These are phyloP conservation scores for Muscicapa comitata DNA, from an alignment of 2,797 vertebrate genomes.

Conservation along the genomic window DNA sequence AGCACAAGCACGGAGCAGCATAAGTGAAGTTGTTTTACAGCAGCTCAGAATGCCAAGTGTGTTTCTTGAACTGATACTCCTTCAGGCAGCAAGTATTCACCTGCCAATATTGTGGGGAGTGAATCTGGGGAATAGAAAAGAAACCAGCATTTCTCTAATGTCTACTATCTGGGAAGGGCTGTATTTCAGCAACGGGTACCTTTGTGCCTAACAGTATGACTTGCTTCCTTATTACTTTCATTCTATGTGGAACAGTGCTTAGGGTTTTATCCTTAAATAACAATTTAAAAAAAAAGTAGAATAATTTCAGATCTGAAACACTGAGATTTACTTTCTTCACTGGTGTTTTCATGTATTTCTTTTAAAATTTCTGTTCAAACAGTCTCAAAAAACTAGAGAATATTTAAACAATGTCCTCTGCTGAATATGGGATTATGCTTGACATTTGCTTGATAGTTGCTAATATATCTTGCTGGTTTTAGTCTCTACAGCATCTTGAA, in stretches of 20 bases:
- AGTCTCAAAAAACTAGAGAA: background rate
- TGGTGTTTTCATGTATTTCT: background rate
- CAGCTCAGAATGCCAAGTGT: background rate
- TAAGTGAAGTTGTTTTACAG: background rate
- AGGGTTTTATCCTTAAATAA: background rate
- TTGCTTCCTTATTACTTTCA: background rate
- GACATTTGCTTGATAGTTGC: slow-evolving; percentile 13
- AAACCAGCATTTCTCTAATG: background rate
- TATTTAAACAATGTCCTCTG: background rate
- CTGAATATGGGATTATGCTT: background rate
- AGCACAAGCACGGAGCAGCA: background rate
- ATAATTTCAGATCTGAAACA: background rate
- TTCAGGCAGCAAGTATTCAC: background rate
- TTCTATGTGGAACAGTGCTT: background rate
- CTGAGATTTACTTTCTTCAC: background rate
- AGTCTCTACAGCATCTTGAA: background rate
- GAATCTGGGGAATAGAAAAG: background rate
- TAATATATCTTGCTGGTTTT: background rate
- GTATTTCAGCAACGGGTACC: background rate
- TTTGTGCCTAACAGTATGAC: background rate
- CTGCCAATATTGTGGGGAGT: background rate
- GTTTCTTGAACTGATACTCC: background rate
- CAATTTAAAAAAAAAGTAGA: background rate
- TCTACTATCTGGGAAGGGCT: background rate
- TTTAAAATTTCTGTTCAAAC: background rate